Base-by-base conservation (phyloP, 2,113 vertebrate species). In the Coryphaenoides rupestris region DNA sequence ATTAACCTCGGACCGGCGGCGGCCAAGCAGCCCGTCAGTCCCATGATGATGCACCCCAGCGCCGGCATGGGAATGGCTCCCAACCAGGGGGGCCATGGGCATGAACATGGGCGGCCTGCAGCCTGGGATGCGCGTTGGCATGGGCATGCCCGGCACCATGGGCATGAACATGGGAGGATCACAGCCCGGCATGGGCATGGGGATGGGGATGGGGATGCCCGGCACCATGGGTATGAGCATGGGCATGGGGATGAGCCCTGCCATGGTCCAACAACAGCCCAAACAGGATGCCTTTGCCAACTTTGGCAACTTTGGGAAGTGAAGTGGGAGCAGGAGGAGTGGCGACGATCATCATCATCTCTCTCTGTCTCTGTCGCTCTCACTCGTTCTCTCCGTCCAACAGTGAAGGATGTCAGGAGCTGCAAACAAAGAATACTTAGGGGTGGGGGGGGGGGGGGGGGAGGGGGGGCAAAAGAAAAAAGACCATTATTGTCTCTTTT, bases 221-320 rank as follows among this genome's bases (percentile, higher is more conserved):
- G 86, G 91, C 75, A 70, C 87, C 0, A 81, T 93, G 88, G 93
- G 92, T 46, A 91, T 95, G 91, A 92, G 92, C 50, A 91, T 95
- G 91, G 92, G 90, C 7, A 86, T 87, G 83, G 84, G 81, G 7
- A 90, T 94, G 87, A 86, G 88, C 84, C 81, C 93, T 65, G 89
- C 84, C 77, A 91, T 93, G 92, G 90, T 92, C 62, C 84, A 82
- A 77, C 94, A 93, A 75, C 94, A 93, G 76, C 92, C 93, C 86
- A 99, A 95, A 92, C 95, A 93, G 81, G 94, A 99, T 89, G 95
- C 95, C 91, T 99, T 99, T 81, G 96, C 96, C 86, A 96, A 98
- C 87, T 99, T 99, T 63, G 95, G 91, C 87, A 98, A 96, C 92
- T 99, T 99, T 88, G 94, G 95, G 87, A 99, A 99, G 91, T 99